Percentiles rank a stretch among this genome's conserved stretches.
These are phyloP conservation scores for Drosophila pandora DNA, from an alignment of 1,140 invertebrate species.

Conservation along the genomic window DNA sequence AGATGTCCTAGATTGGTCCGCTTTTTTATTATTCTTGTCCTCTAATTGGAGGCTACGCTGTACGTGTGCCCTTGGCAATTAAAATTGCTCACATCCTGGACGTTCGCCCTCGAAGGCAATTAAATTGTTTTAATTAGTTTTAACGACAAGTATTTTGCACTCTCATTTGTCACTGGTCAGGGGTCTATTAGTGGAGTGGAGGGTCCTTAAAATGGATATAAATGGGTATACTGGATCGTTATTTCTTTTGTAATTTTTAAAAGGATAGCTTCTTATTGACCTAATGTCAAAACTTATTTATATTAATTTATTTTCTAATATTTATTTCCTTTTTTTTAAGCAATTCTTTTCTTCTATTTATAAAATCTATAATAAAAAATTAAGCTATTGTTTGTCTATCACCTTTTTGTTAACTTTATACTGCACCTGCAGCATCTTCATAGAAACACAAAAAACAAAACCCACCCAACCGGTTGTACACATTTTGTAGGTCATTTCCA, in stretches of 20 bases:
- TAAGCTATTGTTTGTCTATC: background rate
- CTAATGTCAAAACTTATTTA: too few species aligned
- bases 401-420: background rate
- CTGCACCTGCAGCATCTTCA: conserved; percentile 6
- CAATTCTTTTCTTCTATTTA: too few species aligned
- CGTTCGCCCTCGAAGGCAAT: conserved; percentile 55
- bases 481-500: background rate
- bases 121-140: conserved; percentile 62
- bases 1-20: conserved; percentile 25
- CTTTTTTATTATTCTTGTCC: conserved; percentile 38
- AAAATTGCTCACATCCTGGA: conserved; percentile 52
- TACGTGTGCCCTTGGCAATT: conserved; percentile 41
- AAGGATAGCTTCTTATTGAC: background rate
- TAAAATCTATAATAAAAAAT: background rate
- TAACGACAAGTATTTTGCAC: conserved; percentile 59
- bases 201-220: conserved; percentile 24
- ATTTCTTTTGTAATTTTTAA: background rate
- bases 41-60: conserved; percentile 41
- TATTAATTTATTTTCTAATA: too few species aligned
- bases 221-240: background rate
- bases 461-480: conserved; percentile 2
- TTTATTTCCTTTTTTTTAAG: too few species aligned
- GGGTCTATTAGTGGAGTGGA: conserved; percentile 5
- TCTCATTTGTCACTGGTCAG: conserved; percentile 34
- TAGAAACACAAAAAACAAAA: background rate